These are phyloP conservation scores for Muscidifurax raptorellus DNA, from an alignment of 1,140 invertebrate species.

Conservation along the genomic window DNA sequence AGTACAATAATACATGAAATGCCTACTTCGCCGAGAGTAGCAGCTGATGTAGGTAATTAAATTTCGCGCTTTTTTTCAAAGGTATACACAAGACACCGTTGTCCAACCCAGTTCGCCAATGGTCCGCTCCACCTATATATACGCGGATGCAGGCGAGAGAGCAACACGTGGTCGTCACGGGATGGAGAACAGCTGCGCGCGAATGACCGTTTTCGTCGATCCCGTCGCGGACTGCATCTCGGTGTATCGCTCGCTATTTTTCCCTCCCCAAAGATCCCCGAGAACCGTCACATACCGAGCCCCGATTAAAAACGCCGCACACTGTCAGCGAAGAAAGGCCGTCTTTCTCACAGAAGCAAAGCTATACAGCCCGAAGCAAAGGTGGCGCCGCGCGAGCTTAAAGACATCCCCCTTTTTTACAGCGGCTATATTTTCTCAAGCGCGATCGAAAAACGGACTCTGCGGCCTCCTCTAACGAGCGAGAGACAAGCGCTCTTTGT, in stretches of 20 bases:
- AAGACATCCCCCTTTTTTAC: background rate
- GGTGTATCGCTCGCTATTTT: too few species aligned
- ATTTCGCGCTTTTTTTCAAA: background rate
- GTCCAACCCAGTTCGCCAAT: background rate
- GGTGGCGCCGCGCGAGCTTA: background rate
- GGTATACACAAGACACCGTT: background rate
- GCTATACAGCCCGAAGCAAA: background rate
- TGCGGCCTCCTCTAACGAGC: background rate
- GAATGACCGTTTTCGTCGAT: background rate
- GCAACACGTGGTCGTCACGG: background rate
- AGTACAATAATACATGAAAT: background rate
- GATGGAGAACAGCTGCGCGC: too few species aligned
- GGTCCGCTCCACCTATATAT: too few species aligned
- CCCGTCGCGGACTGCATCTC: too few species aligned
- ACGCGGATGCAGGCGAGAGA: background rate
- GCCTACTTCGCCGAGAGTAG: background rate
- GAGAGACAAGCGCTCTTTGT: background rate
- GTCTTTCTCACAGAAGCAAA: background rate
- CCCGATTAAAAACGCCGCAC: background rate
- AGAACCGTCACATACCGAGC: too few species aligned
- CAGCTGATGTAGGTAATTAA: background rate
- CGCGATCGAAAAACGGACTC: slow-evolving; percentile 6
- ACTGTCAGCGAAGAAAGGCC: background rate
- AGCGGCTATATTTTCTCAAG: background rate
- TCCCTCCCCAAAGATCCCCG: too few species aligned